Percentiles rank a stretch among this genome's conserved stretches.
Conservation (phyloP, 2,113 vertebrate genomes). For the Anarhynchus alexandrinus region DNA sequence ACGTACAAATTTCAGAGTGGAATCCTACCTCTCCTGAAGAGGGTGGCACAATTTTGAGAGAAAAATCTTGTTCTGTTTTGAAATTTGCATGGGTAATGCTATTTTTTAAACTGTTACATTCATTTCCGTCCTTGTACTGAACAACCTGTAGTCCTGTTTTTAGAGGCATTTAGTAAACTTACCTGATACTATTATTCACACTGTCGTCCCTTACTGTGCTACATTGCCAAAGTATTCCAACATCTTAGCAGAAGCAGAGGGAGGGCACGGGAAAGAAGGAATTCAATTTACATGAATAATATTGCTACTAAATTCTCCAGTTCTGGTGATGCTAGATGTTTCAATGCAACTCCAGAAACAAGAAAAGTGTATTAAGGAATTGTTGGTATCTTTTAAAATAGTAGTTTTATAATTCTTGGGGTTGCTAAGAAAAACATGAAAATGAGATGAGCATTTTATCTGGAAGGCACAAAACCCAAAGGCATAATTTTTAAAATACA, state of each 20-base stretch:
- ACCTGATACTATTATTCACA: background rate
- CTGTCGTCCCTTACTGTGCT: background rate
- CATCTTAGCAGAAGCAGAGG: background rate
- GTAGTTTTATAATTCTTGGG: background rate
- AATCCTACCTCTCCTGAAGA: background rate
- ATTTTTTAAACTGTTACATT: background rate
- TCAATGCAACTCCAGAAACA: background rate
- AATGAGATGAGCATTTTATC: background rate
- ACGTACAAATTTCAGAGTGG: background rate
- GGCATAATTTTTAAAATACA: background rate
- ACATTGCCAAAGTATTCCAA: background rate
- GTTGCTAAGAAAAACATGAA: background rate
- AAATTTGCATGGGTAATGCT: background rate
- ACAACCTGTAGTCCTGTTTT: background rate
- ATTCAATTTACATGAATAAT: background rate
- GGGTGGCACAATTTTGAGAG: background rate
- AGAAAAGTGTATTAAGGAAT: background rate
- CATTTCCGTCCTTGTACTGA: background rate
- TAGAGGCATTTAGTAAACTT: background rate
- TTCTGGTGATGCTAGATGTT: background rate
- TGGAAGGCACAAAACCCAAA: background rate
- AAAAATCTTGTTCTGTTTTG: background rate
- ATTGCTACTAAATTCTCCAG: background rate
- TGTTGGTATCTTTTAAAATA: background rate
- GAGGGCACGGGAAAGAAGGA: background rate